phyloP scores from a whole-genome alignment of 2,113 vertebrate species.

The Bos taurus region ARS-UCD2.0 NC_037336.1:70392001-70392500 shows the following conservation, averaged over 20 bases:
- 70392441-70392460: neutral
- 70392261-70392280: neutral
- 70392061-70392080: rapidly evolving
- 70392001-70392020: neutral
- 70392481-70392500: slow-evolving; percentile 62
- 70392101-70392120: neutral
- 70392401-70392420: neutral
- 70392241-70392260: neutral
- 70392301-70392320: neutral
- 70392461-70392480: slow-evolving; percentile 81
- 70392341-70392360: neutral
- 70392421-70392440: neutral
- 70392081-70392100: neutral
- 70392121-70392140: neutral
- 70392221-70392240: neutral
- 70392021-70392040: neutral
- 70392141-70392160: too few species aligned
- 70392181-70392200: neutral
- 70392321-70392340: neutral
- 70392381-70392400: neutral
- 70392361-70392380: neutral
- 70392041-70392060: neutral
- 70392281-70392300: neutral
- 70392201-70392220: neutral
- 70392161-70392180: neutral